Evolutionary conservation across 2,113 vertebrate genomes (phyloP).

Genomic region (Saiga tatarica): DNA sequence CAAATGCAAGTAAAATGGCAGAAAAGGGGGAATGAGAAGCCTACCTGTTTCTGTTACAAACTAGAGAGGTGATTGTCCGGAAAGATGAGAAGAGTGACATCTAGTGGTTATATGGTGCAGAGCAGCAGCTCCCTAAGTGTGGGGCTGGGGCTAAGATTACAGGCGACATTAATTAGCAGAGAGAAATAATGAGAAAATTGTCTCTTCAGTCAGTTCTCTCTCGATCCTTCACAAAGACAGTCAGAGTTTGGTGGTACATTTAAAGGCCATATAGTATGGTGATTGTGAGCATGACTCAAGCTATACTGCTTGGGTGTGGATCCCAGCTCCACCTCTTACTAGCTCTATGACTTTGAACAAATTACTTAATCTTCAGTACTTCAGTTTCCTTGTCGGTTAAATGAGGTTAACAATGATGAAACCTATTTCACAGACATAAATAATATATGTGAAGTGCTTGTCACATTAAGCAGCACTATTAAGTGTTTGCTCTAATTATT

Average conservation of each 20-base stretch:
- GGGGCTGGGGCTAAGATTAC: accelerated
- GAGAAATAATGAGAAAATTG: not conserved
- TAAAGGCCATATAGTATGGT: not conserved
- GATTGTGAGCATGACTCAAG: not conserved
- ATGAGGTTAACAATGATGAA: not conserved
- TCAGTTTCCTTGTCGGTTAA: not conserved
- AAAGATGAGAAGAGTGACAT: constrained; percentile 23
- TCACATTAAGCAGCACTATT: not conserved
- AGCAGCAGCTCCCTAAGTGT: not conserved
- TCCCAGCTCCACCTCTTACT: not conserved
- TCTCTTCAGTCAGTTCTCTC: not conserved
- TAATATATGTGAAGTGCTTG: not conserved
- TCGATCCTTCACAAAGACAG: not conserved
- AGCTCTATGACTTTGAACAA: not conserved
- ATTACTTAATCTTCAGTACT: not conserved
- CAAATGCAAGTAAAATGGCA: not conserved
- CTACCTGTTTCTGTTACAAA: too few species aligned
- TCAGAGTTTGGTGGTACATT: not conserved
- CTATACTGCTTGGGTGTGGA: not conserved
- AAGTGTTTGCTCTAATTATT: not conserved
- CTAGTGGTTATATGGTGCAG: not conserved
- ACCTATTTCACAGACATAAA: not conserved
- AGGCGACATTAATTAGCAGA: not conserved
- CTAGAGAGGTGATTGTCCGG: not conserved
- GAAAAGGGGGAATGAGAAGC: not conserved